Evolutionary conservation across 2,797 vertebrate species (phyloP).

Genomic region (Amniataba percoides): DNA sequence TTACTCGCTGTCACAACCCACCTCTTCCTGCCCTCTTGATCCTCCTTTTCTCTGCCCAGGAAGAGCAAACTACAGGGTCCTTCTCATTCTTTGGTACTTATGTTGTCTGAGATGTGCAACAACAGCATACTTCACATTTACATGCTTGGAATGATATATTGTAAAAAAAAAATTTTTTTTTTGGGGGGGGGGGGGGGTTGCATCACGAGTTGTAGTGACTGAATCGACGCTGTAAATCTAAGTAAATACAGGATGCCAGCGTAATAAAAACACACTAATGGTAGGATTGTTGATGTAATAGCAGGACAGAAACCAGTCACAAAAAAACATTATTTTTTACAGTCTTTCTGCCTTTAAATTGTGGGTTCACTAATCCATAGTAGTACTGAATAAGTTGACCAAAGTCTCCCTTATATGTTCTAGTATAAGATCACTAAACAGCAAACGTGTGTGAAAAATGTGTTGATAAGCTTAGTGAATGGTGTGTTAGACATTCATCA

Average conservation of each 20-base stretch:
- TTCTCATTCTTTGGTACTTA: constrained; percentile 16
- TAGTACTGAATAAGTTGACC: background rate
- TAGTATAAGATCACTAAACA: background rate
- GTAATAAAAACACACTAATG: background rate
- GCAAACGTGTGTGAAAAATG: too few relatives aligned
- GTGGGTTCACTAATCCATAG: background rate
- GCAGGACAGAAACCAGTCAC: background rate
- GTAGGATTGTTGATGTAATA: background rate
- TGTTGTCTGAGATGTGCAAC: constrained; percentile 10
- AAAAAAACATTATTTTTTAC: background rate
- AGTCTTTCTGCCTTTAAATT: constrained; percentile 6
- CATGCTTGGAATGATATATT: background rate
- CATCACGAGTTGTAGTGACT: background rate
- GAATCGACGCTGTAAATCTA: background rate
- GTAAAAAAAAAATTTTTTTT: background rate
- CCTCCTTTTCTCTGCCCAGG: constrained; percentile 22
- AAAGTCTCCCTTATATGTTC: background rate
- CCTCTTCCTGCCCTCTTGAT: constrained; percentile 32
- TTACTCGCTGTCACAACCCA: constrained; percentile 17
- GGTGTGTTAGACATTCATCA: background rate
- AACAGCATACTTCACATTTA: constrained; percentile 12
- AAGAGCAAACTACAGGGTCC: constrained; percentile 1
- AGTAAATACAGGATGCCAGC: background rate
- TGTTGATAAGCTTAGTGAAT: background rate
- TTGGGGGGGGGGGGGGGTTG: too few relatives aligned